Evolutionary conservation across 2,797 vertebrate genomes (phyloP).

Genomic region (Chrysolophus pictus): DNA sequence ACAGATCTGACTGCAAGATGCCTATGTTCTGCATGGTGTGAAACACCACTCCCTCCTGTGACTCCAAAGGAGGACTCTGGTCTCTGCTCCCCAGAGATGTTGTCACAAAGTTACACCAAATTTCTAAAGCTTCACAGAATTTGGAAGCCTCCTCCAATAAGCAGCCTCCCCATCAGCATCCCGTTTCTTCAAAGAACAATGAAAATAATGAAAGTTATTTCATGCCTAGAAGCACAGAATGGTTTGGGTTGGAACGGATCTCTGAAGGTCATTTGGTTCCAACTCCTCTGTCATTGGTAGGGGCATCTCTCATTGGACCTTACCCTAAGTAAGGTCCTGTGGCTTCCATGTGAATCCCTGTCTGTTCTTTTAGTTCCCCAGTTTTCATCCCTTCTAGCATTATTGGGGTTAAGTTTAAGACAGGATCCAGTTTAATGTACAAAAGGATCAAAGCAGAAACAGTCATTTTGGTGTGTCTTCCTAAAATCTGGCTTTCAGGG

Average conservation of each 20-base stretch:
- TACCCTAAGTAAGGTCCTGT: accelerated
- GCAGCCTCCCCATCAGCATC: neutral
- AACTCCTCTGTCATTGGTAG: neutral
- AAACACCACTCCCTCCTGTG: accelerated
- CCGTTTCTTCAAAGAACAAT: neutral
- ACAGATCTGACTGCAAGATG: no score
- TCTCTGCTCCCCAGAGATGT: neutral
- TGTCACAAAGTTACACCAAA: neutral
- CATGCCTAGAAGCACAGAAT: neutral
- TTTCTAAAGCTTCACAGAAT: neutral
- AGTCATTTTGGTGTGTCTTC: neutral
- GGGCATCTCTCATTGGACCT: neutral
- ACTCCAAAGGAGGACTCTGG: neutral
- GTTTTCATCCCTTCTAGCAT: neutral
- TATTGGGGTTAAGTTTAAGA: neutral
- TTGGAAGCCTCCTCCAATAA: neutral
- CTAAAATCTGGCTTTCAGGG: neutral
- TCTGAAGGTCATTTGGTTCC: neutral
- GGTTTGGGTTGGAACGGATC: neutral
- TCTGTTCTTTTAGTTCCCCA: neutral
- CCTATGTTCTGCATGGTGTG: neutral
- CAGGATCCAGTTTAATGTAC: neutral
- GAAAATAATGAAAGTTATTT: neutral
- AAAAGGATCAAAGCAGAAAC: constrained; percentile 3
- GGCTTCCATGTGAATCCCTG: neutral